phyloP scores from a whole-genome alignment of 2,888 invertebrate species.

The Drosophila macrothrix region DNA sequence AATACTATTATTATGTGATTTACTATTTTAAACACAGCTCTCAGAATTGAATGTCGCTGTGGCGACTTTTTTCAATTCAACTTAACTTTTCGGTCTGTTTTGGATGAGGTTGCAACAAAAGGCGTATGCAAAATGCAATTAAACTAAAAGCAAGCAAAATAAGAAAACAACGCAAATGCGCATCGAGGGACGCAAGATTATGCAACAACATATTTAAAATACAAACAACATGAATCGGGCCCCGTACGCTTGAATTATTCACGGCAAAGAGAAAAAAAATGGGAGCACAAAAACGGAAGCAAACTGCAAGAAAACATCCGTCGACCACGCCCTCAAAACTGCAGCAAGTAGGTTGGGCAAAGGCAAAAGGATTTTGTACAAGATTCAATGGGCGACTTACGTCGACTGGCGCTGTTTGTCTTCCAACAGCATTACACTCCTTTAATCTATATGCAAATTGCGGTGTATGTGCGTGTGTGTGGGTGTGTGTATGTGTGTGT shows the following conservation, averaged over 20 bases:
- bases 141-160: slow-evolving; percentile 9
- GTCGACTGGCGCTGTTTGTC: slow-evolving; percentile 50
- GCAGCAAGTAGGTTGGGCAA: slow-evolving; percentile 5
- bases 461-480: slow-evolving; percentile 14
- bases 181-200: slow-evolving; percentile 34
- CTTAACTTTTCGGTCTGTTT: neutral
- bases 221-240: slow-evolving; percentile 14
- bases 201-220: slow-evolving; percentile 51
- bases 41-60: neutral
- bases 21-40: neutral
- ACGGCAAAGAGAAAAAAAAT: slow-evolving; percentile 3
- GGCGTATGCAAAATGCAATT: slow-evolving; percentile 32
- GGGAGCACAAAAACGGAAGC: slow-evolving; percentile 22
- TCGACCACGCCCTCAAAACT: slow-evolving; percentile 35
- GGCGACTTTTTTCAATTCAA: neutral
- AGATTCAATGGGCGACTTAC: slow-evolving; percentile 47
- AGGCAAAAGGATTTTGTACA: slow-evolving; percentile 14
- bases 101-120: slow-evolving; percentile 1
- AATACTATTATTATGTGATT: neutral
- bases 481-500: neutral
- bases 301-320: slow-evolving; percentile 30
- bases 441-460: slow-evolving; percentile 70
- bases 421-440: slow-evolving; percentile 45
- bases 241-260: slow-evolving; percentile 27
- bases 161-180: slow-evolving; percentile 37